Percentiles rank a stretch among this genome's conserved stretches.
These are phyloP conservation scores for Alosa alosa DNA, from an alignment of 2,113 vertebrate species.

Conservation along the genomic window DNA sequence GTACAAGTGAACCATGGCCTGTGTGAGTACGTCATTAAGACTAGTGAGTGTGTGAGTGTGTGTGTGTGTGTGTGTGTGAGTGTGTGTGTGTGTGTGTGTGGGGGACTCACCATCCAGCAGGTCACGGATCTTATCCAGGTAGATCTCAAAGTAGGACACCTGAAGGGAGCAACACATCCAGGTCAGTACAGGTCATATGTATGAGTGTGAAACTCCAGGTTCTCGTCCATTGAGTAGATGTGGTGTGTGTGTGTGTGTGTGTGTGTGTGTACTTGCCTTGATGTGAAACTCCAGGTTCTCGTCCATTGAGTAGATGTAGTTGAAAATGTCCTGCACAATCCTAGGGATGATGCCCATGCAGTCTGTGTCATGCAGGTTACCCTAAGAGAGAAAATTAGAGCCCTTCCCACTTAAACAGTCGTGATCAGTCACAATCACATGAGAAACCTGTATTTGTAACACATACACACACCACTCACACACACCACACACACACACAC, in stretches of 20 bases:
- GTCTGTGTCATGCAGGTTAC: slow-evolving; percentile 88
- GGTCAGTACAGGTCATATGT: background rate
- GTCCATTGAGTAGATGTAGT: slow-evolving; percentile 94
- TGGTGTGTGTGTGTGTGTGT: too few species aligned
- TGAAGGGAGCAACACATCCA: slow-evolving; percentile 49
- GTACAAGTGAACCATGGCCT: too few species aligned
- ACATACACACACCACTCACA: too few species aligned
- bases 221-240: too few species aligned
- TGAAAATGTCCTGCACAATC: slow-evolving; percentile 92
- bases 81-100: too few species aligned
- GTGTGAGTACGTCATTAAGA: too few species aligned
- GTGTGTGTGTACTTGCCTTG: slow-evolving; percentile 69
- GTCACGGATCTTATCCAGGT: slow-evolving; percentile 93
- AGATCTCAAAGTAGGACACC: slow-evolving; percentile 98
- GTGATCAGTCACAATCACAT: too few species aligned
- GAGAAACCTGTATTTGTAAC: too few species aligned
- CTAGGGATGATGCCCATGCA: slow-evolving; percentile 94
- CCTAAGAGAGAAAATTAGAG: slow-evolving; percentile 60
- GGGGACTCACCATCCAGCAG: slow-evolving; percentile 84
- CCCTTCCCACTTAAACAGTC: too few species aligned
- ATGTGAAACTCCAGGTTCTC: slow-evolving; percentile 95
- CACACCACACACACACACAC: too few species aligned
- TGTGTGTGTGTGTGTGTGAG: background rate
- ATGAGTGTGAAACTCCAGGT: too few species aligned
- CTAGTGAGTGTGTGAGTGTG: too few species aligned